Conservation (phyloP, 2,888 invertebrate species). For the Lycaena phlaeas region DNA sequence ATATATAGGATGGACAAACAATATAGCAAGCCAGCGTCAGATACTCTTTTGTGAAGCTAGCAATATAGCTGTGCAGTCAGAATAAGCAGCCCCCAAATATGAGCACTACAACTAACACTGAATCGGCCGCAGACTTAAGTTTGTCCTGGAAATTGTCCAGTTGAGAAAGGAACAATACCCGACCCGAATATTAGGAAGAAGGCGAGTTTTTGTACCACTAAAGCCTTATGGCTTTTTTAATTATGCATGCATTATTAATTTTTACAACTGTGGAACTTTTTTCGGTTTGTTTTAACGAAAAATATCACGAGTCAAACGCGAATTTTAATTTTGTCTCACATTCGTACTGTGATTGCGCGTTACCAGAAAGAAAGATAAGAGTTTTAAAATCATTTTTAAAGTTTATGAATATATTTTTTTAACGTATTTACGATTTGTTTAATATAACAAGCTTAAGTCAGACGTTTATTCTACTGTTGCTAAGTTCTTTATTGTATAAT, state of each 20-base stretch:
- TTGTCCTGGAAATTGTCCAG: conserved; percentile 42
- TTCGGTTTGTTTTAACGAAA: neutral
- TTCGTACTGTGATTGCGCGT: too few relatives aligned
- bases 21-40: too few relatives aligned
- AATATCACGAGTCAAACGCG: too few relatives aligned
- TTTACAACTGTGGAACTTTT: neutral
- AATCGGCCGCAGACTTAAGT: conserved; percentile 35
- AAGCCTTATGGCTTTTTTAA: conserved; percentile 6
- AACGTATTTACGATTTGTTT: too few relatives aligned
- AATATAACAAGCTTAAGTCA: too few relatives aligned
- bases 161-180: conserved; percentile 58
- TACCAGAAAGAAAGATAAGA: too few relatives aligned
- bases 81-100: conserved; percentile 19
- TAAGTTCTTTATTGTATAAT: too few relatives aligned
- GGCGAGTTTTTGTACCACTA: conserved; percentile 31
- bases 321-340: too few relatives aligned
- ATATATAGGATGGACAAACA: too few relatives aligned
- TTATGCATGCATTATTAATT: neutral
- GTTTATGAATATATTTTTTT: too few relatives aligned
- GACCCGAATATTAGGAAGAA: conserved; percentile 54
- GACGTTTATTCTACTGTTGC: too few relatives aligned
- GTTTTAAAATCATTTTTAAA: too few relatives aligned
- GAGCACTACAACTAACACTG: conserved; percentile 24
- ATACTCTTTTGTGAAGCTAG: conserved; percentile 39
- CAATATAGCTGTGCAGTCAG: conserved; percentile 26